Conservation (phyloP, 2,888 invertebrate species). For the Hirtodrosophila histrioides region DNA sequence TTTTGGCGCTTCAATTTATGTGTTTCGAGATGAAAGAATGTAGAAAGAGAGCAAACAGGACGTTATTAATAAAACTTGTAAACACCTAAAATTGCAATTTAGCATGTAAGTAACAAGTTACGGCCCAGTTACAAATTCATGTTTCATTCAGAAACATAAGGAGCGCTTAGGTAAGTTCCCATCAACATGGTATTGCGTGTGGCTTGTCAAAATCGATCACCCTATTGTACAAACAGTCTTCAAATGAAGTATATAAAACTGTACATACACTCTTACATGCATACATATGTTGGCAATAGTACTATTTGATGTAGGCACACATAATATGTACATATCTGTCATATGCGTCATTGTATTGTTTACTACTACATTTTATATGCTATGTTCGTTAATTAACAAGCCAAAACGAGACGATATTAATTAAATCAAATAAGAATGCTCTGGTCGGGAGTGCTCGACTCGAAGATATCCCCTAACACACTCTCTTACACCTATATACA, state of each 20-base stretch:
- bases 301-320: neutral
- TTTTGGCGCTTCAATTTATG: slow-evolving; percentile 2
- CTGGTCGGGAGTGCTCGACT: neutral
- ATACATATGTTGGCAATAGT: neutral
- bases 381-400: slow-evolving; percentile 29
- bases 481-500: too few relatives aligned
- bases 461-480: slow-evolving; percentile 1
- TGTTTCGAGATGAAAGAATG: too few relatives aligned
- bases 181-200: slow-evolving; percentile 8
- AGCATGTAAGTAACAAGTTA: neutral
- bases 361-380: slow-evolving; percentile 26
- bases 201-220: slow-evolving; percentile 44
- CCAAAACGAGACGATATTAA: slow-evolving; percentile 25
- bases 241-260: slow-evolving; percentile 52
- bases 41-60: neutral
- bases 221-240: slow-evolving; percentile 39
- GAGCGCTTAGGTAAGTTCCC: neutral
- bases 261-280: slow-evolving; percentile 35
- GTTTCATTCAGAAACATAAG: slow-evolving; percentile 4
- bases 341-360: slow-evolving; percentile 33
- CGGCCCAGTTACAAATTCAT: neutral
- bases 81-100: slow-evolving; percentile 4
- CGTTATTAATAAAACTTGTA: neutral
- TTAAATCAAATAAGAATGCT: slow-evolving; percentile 24
- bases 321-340: slow-evolving; percentile 17